Evolutionary conservation across 1,140 invertebrate species (phyloP), one percentile per base, ranked within the genome.

Genomic region (Scylla paramamosain): DNA sequence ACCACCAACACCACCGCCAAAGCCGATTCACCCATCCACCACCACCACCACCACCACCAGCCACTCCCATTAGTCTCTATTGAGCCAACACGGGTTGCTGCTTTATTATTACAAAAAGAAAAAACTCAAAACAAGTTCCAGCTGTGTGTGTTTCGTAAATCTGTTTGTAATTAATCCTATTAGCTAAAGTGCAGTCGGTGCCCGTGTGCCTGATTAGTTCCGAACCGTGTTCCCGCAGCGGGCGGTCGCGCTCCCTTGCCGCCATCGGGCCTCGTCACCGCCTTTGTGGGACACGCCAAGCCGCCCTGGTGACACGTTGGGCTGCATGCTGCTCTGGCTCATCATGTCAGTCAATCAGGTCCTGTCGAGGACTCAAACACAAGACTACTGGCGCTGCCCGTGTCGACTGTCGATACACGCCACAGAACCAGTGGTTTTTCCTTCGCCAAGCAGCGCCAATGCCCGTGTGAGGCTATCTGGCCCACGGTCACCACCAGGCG

Each of bases 151-250:
- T 77, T 77, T 77, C 20, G 25, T 77, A n/a, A 77, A 77, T 77
- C 67, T 77, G 67, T 77, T 77, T 77, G 67, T 77, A 77, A 77
- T 25, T 77, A n/a, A 77, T 77, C 67, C 67, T 77, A 77, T 77
- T n/a, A 77, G 20, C 67, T 12, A 77, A n/a, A 77, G 67, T n/a
- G 67, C 67, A 25, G 67, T 59, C 67, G 25, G 67, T 77, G 67
- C 4, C 67, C 67, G 67, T n/a, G 67, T n/a, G 52, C 52, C n/a
- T 77, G 20, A n/a, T 77, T 77, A 77, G 67, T 77, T 77, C 67
- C 67, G 4, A 25, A 20, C 67, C 67, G 67, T n/a, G 67, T 25
- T n/a, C 67, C 67, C 67, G 4, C 67, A 77, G 25, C 67, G 8
- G 67, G 52, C 67, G 20, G 67, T 20, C 67, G 16, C 25, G 67